Conservation (phyloP, 2,113 vertebrate species). For the Chloroceryle aenea region DNA sequence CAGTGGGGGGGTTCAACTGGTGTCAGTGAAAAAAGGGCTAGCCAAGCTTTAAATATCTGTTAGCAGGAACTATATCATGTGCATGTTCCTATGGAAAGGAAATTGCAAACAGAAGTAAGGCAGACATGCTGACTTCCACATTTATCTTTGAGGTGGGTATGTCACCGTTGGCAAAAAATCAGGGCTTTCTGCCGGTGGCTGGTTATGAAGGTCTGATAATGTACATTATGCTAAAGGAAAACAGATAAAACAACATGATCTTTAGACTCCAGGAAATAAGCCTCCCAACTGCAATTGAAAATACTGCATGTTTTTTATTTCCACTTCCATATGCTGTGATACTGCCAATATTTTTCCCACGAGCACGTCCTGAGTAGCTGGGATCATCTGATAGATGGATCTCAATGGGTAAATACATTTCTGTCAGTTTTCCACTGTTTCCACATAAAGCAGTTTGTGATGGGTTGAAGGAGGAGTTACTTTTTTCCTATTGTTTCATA, state of each 20-base stretch:
- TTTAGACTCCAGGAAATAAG: conserved; percentile 57
- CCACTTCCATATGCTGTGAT: conserved; percentile 41
- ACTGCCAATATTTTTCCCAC: conserved; percentile 36
- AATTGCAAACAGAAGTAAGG: conserved; percentile 21
- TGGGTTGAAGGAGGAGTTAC: conserved; percentile 16
- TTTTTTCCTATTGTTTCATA: conserved; percentile 68
- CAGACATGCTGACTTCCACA: conserved; percentile 31
- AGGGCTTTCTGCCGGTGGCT: conserved; percentile 49
- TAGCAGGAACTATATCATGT: conserved; percentile 34
- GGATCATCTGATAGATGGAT: neutral
- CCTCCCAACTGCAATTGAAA: conserved; percentile 58
- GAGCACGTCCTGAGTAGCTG: conserved; percentile 23
- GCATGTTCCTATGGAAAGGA: conserved; percentile 43
- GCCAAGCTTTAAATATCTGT: conserved; percentile 39
- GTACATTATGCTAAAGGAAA: conserved; percentile 66
- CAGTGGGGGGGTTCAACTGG: neutral
- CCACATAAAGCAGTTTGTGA: conserved; percentile 25
- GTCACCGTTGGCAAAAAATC: conserved; percentile 50
- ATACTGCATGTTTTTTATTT: conserved; percentile 54
- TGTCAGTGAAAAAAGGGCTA: neutral
- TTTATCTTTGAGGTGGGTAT: conserved; percentile 54
- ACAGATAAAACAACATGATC: conserved; percentile 67
- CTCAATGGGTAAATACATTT: conserved; percentile 49
- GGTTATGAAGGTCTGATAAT: conserved; percentile 58
- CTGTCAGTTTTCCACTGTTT: conserved; percentile 45